Percentiles rank a stretch among this genome's conserved stretches.
These are phyloP conservation scores for Drosophila sturtevanti DNA, from an alignment of 1,140 invertebrate genomes.

Conservation along the genomic window DNA sequence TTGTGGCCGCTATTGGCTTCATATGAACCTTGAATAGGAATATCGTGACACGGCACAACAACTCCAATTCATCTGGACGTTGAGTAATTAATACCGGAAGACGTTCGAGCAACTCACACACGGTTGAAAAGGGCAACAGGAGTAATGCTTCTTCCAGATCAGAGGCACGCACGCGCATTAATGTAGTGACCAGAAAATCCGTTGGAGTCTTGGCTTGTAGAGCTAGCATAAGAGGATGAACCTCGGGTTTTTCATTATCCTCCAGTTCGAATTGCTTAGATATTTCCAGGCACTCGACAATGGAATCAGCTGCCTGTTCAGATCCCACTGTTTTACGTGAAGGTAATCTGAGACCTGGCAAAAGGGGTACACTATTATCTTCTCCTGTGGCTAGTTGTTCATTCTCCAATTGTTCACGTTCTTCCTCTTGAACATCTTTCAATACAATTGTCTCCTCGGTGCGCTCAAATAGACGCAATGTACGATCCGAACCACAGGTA, in stretches of 20 bases:
- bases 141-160: conserved; percentile 95
- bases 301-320: conserved; percentile 93
- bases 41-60: conserved; percentile 89
- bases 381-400: conserved; percentile 89
- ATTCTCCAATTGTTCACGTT: conserved; percentile 89
- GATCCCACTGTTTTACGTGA: conserved; percentile 95
- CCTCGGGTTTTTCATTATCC: conserved; percentile 83
- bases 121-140: conserved; percentile 91
- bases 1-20: conserved; percentile 89
- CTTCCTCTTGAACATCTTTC: conserved; percentile 94
- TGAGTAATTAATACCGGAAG: conserved; percentile 87
- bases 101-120: conserved; percentile 90
- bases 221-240: conserved; percentile 90
- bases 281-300: conserved; percentile 94
- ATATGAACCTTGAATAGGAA: conserved; percentile 94
- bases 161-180: conserved; percentile 91
- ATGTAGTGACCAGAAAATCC: conserved; percentile 91
- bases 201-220: conserved; percentile 88
- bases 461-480: conserved; percentile 93
- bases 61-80: conserved; percentile 88
- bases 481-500: conserved; percentile 94
- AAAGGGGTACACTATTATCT: conserved; percentile 86
- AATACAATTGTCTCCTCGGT: conserved; percentile 95
- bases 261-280: conserved; percentile 87
- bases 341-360: conserved; percentile 90